Evolutionary conservation across 2,113 vertebrate genomes (phyloP), one percentile per base, ranked within the genome.

Genomic region (Calypte anna): DNA sequence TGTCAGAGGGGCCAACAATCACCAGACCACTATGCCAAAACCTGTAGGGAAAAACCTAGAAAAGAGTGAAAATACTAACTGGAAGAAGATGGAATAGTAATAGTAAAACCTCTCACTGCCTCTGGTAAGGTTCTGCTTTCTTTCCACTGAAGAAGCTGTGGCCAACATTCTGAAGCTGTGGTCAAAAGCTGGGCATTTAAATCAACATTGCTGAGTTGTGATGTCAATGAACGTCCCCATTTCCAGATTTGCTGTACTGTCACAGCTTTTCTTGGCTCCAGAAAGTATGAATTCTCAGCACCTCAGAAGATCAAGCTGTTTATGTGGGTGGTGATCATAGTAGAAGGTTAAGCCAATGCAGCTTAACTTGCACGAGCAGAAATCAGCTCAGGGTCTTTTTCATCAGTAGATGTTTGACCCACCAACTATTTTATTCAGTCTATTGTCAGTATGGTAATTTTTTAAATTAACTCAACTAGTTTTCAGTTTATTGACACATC

Each of bases 261-360:
- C 83, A 50, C 33, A 91, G 82, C 14, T 93, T 94, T 93, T 95
- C 72, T 83, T 95, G 78, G 75, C 85, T 95, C 13, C 55, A 78
- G 79, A 79, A 93, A 63, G 31, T 51, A 89, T 22, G 84, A 94
- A 76, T 91, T 89, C 79, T 90, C 86, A 94, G 90, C 55, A 81
- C 68, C 72, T 95, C 68, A 90, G 79, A 91, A 95, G 88, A 93
- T 83, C 90, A 91, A 96, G 82, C 57, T 91, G 87, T 88, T 96
- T 88, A 64, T 63, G 87, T 91, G 70, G 91, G 70, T 89, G 50
- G 63, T 92, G 63, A 79, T 92, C 66, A 82, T 70, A 93, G 82
- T 74, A 94, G 75, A 90, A 96, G 88, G 85, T 81, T 63, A 79
- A 89, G 87, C 51, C 21, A 36, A 31, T 67, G 64, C 48, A 72